Conservation (phyloP, 1,140 invertebrate genomes). For the Brachionus sp. region DNA sequence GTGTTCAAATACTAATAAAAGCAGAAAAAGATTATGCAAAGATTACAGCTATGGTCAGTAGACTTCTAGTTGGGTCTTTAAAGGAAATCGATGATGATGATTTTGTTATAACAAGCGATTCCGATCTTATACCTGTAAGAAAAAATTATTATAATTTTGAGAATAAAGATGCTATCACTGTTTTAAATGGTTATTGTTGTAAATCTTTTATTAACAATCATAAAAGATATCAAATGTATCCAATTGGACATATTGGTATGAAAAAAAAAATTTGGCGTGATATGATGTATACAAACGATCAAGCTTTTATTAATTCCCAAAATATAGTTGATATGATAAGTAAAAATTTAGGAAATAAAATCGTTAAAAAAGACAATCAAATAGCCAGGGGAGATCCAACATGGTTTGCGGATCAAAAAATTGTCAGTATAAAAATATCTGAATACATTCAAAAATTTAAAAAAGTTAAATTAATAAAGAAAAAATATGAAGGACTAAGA, state of each 20-base stretch:
- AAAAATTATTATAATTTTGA: neutral
- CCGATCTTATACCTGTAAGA: neutral
- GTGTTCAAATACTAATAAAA: neutral
- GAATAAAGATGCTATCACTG: neutral
- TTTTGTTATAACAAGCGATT: neutral
- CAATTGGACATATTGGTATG: conserved; percentile 40
- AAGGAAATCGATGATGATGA: neutral
- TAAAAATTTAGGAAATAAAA: neutral
- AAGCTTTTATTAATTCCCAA: neutral
- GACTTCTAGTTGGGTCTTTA: neutral
- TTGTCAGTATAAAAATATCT: neutral
- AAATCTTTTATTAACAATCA: neutral
- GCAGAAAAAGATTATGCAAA: neutral
- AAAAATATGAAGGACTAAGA: neutral
- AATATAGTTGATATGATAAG: neutral
- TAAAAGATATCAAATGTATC: neutral
- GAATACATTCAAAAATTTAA: neutral
- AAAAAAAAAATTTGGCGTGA: conserved; percentile 10
- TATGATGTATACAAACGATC: neutral
- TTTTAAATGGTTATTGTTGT: neutral
- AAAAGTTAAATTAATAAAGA: neutral
- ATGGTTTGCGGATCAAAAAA: conserved; percentile 20
- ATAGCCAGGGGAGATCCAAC: neutral
- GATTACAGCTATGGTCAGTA: neutral
- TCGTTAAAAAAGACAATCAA: conserved; percentile 6